Conservation (phyloP, 2,888 invertebrate genomes). For the Philopedon plagiatum region DNA sequence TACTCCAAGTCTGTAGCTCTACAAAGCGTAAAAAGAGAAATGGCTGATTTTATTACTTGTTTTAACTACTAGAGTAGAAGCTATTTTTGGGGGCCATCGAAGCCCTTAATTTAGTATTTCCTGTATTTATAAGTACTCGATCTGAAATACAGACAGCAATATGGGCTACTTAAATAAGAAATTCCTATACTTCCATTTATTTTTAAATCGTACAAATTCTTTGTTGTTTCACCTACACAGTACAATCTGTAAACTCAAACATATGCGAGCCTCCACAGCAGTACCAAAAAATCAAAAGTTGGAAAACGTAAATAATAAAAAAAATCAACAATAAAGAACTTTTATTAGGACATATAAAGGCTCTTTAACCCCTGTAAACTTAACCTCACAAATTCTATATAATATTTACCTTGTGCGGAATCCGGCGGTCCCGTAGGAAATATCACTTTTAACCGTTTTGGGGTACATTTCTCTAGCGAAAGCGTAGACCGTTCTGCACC, state of each 20-base stretch:
- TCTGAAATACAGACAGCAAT: not conserved
- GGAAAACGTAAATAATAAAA: too few relatives aligned
- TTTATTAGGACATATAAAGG: conserved; percentile 32
- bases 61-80: too few relatives aligned
- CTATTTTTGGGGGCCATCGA: too few relatives aligned
- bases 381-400: conserved; percentile 52
- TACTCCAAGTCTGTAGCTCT: conserved; percentile 90
- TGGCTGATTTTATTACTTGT: too few relatives aligned
- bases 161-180: not conserved
- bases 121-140: too few relatives aligned
- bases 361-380: conserved; percentile 44
- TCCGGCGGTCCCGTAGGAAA: conserved; percentile 89
- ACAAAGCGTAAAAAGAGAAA: conserved; percentile 61
- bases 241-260: not conserved
- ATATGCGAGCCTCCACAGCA: too few relatives aligned
- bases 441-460: conserved; percentile 76
- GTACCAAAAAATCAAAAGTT: too few relatives aligned
- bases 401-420: conserved; percentile 82
- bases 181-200: too few relatives aligned
- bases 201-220: too few relatives aligned
- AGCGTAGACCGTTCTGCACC: conserved; percentile 79
- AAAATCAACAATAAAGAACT: conserved; percentile 1
- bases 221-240: too few relatives aligned
- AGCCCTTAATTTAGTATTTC: too few relatives aligned
- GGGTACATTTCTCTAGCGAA: conserved; percentile 86